Percentiles rank a stretch among this genome's conserved stretches.
These are phyloP conservation scores for Adineta ricciae DNA, from an alignment of 2,888 invertebrate species.

Conservation along the genomic window DNA sequence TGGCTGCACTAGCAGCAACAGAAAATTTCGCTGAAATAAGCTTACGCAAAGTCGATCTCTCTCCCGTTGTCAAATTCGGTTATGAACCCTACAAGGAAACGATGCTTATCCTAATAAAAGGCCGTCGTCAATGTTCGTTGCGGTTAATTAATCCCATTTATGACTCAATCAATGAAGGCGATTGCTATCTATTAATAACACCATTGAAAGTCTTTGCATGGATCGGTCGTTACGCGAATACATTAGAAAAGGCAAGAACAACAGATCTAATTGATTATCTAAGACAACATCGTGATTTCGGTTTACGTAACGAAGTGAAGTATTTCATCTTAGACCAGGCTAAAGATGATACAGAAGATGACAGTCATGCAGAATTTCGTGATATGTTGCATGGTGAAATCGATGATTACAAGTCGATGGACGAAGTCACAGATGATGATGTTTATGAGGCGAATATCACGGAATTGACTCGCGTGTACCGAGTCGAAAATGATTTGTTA, in stretches of 20 bases:
- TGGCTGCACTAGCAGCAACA: slow-evolving; percentile 77
- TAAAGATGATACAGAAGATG: background rate
- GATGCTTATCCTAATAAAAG: slow-evolving; percentile 58
- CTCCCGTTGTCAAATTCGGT: slow-evolving; percentile 42
- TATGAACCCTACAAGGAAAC: slow-evolving; percentile 59
- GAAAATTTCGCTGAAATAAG: slow-evolving; percentile 78
- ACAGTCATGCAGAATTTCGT: background rate
- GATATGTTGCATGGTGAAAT: background rate
- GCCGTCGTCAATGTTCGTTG: slow-evolving; percentile 71
- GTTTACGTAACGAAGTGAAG: slow-evolving; percentile 20
- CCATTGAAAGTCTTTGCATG: slow-evolving; percentile 10
- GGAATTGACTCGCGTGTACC: background rate
- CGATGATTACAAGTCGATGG: background rate
- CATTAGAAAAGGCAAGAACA: slow-evolving; percentile 72
- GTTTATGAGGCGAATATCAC: background rate
- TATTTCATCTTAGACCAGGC: background rate
- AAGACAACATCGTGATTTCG: slow-evolving; percentile 30
- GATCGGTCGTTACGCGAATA: slow-evolving; percentile 57
- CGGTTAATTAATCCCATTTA: slow-evolving; percentile 70
- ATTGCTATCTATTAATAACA: slow-evolving; percentile 46
- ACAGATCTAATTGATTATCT: slow-evolving; percentile 15
- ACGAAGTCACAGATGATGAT: background rate
- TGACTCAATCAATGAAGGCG: slow-evolving; percentile 73
- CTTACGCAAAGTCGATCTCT: slow-evolving; percentile 60
- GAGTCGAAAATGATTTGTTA: slow-evolving; percentile 1